Base-by-base conservation (phyloP, 2,113 vertebrate genomes). In the Sterrhoptilus dennistouni region DNA sequence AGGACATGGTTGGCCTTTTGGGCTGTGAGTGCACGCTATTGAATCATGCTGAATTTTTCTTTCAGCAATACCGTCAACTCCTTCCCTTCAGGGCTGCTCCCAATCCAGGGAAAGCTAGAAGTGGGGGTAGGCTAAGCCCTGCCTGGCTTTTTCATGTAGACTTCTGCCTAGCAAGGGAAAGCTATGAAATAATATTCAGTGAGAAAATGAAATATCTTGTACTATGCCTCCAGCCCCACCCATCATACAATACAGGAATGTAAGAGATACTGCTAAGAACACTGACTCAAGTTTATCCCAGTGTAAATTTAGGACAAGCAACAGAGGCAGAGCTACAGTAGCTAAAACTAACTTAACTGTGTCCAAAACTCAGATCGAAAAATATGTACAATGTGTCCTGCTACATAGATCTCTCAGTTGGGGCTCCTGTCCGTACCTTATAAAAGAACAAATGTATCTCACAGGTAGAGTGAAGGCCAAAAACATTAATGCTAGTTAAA, bases 1-100 rank as follows among this genome's bases (percentile, higher is more conserved):
- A 36, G 38, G 38, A 20, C 20, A 28, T 0, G 1, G 0, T 2
- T 77, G 18, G 45, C 18, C 1, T 12, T 52, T 19, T 38, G 23
- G 15, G 18, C 28, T 61, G 33, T 0, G 15, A 36, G 8, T 27
- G 36, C 38, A 2, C 19, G 19, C 33, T 8, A 22, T 31, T 52
- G 22, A 2, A 2, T 60, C 22, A 38, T 14, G 28, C 13, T 20
- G 33, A 87, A 45, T 36, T 60, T 77, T 42, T 59, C 9, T 38
- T 52, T 33, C 38, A 53, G 18, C 19, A 19, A 11, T 12, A 33
- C 3, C 2, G 4, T 15, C 4, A 23, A 2, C 7, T 31, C 11
- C 27, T 59, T 85, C 35, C 68, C 21, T 31, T 87, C 38, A 61
- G 23, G 12, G 47, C n/a, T 78, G n/a, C 15, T 38, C 14, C 45